Base-by-base conservation (phyloP, 2,888 invertebrate genomes). In the Pachymerium ferrugineum region DNA sequence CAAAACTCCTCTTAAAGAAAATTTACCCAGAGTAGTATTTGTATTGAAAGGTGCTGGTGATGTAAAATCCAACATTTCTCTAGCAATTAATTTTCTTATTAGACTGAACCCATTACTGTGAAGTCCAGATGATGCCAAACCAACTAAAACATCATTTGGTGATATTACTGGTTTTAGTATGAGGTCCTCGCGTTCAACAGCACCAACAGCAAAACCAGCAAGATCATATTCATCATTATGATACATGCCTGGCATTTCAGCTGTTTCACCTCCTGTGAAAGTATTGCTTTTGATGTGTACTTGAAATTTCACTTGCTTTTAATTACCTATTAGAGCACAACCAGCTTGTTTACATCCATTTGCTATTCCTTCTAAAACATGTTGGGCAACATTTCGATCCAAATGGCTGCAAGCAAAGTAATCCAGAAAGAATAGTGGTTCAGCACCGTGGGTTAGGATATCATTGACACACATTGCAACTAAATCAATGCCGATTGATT, bases 401-500 rank as follows among this genome's bases (percentile, higher is more conserved):
- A 99, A 85, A 73, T 88, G 86, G 0, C 97, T 95, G 80, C 94
- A 94, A 25, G 97, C 96, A 83, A 94, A 95, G 83, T 98, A 98
- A 85, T 99, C 98, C 19, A 99, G 85, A 84, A 99, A 98, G 78
- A 94, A 97, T 77, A 99, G 86, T 0, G 98, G 97, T 79, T 95
- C 94, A 0, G 97, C 98, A 67, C 97, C 97, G 76, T 95, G 92
- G 78, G 95, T 95, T 70, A 99, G 84, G 72, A 98, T 89, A 83
- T 98, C 97, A 84, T 99, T 99, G 68, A 94, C 97, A 81, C 97
- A 97, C 95, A 97, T 97, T 3, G 97, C 98, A 1, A 99, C 96
- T 33, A 99, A 85, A 83, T 99, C 99, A 78, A 93, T 90, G 0
- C 98, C 98, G 73, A 98, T 88, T 0, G 90, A 89, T 79, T 90